These are phyloP conservation scores for Euphonia xanthogaster DNA, from an alignment of 2,797 vertebrate species.

Conservation along the genomic window DNA sequence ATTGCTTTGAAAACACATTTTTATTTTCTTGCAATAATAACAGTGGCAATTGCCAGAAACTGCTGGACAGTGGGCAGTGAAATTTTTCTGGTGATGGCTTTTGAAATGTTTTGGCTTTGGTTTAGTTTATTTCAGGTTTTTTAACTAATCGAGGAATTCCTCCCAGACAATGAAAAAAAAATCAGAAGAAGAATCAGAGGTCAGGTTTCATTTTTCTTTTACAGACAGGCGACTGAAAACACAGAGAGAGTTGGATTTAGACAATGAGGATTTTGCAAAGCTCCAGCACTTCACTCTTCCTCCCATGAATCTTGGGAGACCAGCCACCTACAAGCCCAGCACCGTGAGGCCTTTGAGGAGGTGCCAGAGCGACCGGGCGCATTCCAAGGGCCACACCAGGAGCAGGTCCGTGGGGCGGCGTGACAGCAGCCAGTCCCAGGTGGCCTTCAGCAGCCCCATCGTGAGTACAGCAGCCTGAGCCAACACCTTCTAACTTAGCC, in stretches of 20 bases:
- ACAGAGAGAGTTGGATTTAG: slow-evolving; percentile 76
- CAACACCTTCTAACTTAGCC: no score
- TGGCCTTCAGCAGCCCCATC: slow-evolving; percentile 91
- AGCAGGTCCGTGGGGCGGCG: slow-evolving; percentile 67
- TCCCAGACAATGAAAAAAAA: background rate
- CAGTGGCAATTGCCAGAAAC: background rate
- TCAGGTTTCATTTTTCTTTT: background rate
- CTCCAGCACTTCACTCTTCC: slow-evolving; percentile 68
- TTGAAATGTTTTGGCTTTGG: background rate
- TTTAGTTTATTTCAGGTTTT: background rate
- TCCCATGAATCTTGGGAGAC: background rate
- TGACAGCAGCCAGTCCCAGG: slow-evolving; percentile 69
- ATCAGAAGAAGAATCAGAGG: background rate
- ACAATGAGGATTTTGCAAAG: slow-evolving; percentile 81
- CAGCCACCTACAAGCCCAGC: background rate
- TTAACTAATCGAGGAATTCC: background rate
- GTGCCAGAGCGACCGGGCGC: slow-evolving; percentile 70
- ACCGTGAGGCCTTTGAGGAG: slow-evolving; percentile 47
- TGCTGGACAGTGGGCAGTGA: background rate
- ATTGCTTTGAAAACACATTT: background rate
- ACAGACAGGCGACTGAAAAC: slow-evolving; percentile 84
- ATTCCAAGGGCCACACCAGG: slow-evolving; percentile 63
- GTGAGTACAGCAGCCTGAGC: slow-evolving; percentile 72
- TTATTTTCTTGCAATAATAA: background rate
- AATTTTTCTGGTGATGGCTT: background rate